These are phyloP conservation scores for Smithornis capensis DNA, from an alignment of 2,113 vertebrate genomes.

Conservation along the genomic window DNA sequence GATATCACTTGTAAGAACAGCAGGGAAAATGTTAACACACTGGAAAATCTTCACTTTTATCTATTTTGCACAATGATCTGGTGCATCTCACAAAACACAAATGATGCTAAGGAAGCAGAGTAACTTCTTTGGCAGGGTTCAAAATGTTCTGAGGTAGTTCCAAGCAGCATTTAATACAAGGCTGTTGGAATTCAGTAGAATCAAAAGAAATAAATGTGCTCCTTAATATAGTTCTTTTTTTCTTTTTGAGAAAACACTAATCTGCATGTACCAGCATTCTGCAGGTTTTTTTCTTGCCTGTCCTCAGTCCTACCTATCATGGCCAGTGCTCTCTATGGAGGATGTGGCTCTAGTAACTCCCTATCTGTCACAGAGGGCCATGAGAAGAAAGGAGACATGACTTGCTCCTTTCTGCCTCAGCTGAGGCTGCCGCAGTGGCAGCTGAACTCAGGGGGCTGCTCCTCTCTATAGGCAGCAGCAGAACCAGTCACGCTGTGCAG, in stretches of 20 bases:
- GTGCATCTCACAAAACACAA: neutral
- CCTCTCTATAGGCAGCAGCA: neutral
- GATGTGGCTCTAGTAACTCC: neutral
- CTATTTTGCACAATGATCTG: neutral
- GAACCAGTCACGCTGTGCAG: neutral
- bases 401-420: neutral
- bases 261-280: neutral
- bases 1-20: neutral
- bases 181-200: neutral
- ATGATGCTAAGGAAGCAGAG: neutral
- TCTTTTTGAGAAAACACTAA: neutral
- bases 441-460: neutral
- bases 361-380: neutral
- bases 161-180: neutral
- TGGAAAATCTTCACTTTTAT: neutral
- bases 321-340: neutral
- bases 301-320: neutral
- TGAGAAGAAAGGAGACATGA: neutral
- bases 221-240: neutral
- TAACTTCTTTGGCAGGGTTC: neutral
- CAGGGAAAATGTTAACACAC: neutral
- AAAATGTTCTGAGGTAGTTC: neutral
- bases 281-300: neutral
- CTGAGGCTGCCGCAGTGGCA: too few species aligned
- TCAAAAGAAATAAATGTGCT: neutral